Conservation (phyloP, 23 tunicate genomes). For the Aplidium turbinatum region DNA sequence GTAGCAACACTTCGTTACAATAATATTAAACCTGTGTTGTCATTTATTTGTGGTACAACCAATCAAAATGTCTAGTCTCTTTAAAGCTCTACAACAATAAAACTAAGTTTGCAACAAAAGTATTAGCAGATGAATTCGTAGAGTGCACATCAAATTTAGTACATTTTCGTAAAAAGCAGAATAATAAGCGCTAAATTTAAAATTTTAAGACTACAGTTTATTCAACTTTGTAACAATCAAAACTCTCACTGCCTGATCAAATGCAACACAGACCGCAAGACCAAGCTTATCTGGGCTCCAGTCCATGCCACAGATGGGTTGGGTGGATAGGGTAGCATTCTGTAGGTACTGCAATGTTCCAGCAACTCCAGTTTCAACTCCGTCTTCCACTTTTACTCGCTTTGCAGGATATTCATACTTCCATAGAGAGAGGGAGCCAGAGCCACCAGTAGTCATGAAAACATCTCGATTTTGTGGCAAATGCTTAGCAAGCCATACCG, state of each 20-base stretch:
- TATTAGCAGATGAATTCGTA: too few relatives aligned
- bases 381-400: conserved; percentile 67
- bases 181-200: too few relatives aligned
- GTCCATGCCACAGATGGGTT: conserved; percentile 92
- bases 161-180: too few relatives aligned
- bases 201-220: too few relatives aligned
- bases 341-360: conserved; percentile 87
- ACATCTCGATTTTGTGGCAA: conserved; percentile 97
- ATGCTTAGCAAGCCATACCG: conserved; percentile 90
- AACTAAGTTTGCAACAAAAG: too few relatives aligned
- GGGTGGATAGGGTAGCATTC: conserved; percentile 92
- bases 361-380: conserved; percentile 71
- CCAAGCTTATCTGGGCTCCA: conserved; percentile 99
- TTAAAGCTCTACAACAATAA: too few relatives aligned
- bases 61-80: too few relatives aligned
- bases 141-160: too few relatives aligned
- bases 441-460: conserved; percentile 96
- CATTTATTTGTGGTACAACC: too few relatives aligned
- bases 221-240: conserved; percentile 89
- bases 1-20: too few relatives aligned
- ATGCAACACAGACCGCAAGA: conserved; percentile 80
- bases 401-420: conserved; percentile 91
- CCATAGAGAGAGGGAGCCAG: conserved; percentile 91
- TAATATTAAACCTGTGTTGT: too few relatives aligned
- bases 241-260: conserved; percentile 90